Evolutionary conservation across 1,140 invertebrate genomes (phyloP).

Genomic region (Drosophila murphyi): DNA sequence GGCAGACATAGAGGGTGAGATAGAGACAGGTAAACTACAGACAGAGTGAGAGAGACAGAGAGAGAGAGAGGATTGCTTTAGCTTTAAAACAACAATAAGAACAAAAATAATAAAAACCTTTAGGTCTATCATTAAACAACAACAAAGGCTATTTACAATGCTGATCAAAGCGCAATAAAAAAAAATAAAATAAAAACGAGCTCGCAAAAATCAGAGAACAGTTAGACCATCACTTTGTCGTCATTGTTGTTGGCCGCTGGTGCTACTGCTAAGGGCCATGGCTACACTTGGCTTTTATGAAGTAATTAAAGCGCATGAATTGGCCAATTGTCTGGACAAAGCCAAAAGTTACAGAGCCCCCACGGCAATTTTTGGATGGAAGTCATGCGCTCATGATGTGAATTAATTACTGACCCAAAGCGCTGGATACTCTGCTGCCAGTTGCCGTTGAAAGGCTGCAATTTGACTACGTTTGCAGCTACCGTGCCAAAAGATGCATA

Average conservation of each 20-base stretch:
- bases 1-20: constrained; percentile 15
- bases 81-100: constrained; percentile 33
- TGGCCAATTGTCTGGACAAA: constrained; percentile 65
- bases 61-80: constrained; percentile 3
- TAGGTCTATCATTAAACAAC: constrained; percentile 62
- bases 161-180: constrained; percentile 36
- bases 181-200: constrained; percentile 42
- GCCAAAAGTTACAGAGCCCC: constrained; percentile 35
- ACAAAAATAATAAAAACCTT: constrained; percentile 35
- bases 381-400: constrained; percentile 59
- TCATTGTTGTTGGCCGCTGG: too few species aligned
- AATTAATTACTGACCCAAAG: constrained; percentile 82
- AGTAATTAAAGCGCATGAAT: constrained; percentile 83
- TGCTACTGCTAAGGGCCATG: constrained; percentile 45
- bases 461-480: constrained; percentile 48
- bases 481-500: constrained; percentile 68
- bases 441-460: constrained; percentile 66
- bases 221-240: constrained; percentile 36
- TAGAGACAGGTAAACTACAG: not conserved
- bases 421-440: constrained; percentile 54
- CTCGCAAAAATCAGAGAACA: constrained; percentile 63
- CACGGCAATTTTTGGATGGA: constrained; percentile 20
- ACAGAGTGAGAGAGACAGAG: constrained; percentile 29
- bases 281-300: constrained; percentile 63
- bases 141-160: constrained; percentile 35